Percentiles rank a stretch among this genome's conserved stretches.
These are phyloP conservation scores for Phrynocephalus versicolor DNA, from an alignment of 2,113 vertebrate species.

Conservation along the genomic window DNA sequence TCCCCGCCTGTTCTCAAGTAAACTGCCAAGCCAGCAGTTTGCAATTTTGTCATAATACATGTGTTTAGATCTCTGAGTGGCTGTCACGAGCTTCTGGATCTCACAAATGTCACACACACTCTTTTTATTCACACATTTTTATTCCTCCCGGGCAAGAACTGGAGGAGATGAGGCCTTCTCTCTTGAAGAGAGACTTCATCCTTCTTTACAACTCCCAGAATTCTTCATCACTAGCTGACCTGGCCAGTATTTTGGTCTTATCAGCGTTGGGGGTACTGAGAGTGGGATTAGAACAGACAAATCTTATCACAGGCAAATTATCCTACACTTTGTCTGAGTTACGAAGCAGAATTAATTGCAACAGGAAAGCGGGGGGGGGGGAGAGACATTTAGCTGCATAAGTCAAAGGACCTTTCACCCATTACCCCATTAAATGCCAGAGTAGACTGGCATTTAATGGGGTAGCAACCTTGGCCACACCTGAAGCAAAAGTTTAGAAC, in stretches of 20 bases:
- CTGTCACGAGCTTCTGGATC: constrained; percentile 62
- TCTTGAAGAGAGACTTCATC: constrained; percentile 19
- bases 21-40: constrained; percentile 76
- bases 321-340: neutral
- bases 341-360: neutral
- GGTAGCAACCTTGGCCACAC: too few relatives aligned
- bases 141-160: constrained; percentile 34
- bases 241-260: constrained; percentile 27
- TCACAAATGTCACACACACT: constrained; percentile 63
- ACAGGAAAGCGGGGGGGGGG: neutral
- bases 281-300: constrained; percentile 31
- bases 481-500: too few relatives aligned
- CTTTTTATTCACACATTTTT: constrained; percentile 47
- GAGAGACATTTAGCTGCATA: neutral
- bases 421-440: too few relatives aligned
- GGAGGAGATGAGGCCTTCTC: constrained; percentile 29
- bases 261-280: neutral
- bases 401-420: neutral
- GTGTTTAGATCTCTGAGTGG: constrained; percentile 64
- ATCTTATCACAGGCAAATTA: neutral
- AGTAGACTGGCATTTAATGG: too few relatives aligned
- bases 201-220: constrained; percentile 21
- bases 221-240: constrained; percentile 1
- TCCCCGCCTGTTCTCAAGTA: constrained; percentile 69
- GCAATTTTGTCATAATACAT: constrained; percentile 73